Evolutionary conservation across 2,888 invertebrate species (phyloP).

Genomic region (Sarcophaga rosellei): DNA sequence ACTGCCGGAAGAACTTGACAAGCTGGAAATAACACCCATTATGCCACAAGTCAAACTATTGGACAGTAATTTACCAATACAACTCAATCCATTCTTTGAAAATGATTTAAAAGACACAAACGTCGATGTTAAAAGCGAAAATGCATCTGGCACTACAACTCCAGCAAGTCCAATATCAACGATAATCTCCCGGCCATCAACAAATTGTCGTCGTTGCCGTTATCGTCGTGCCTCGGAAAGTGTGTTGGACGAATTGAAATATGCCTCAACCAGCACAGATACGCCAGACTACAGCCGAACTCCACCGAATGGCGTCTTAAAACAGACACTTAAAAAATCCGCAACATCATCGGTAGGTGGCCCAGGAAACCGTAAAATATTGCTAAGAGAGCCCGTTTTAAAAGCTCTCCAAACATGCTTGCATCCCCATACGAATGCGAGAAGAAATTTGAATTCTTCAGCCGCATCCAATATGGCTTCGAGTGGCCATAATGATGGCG

Average conservation of each 20-base stretch:
- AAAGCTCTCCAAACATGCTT: slow-evolving; percentile 60
- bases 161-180: not conserved
- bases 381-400: slow-evolving; percentile 75
- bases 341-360: slow-evolving; percentile 18
- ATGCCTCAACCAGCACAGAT: slow-evolving; percentile 39
- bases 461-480: not conserved
- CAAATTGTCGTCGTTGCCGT: slow-evolving; percentile 72
- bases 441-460: slow-evolving; percentile 35
- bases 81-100: slow-evolving; percentile 76
- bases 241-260: slow-evolving; percentile 74
- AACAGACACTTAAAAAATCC: slow-evolving; percentile 71
- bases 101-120: slow-evolving; percentile 22
- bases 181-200: too few species aligned
- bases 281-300: slow-evolving; percentile 31
- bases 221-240: slow-evolving; percentile 75
- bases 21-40: slow-evolving; percentile 83
- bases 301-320: slow-evolving; percentile 69
- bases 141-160: not conserved
- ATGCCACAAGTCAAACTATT: slow-evolving; percentile 76
- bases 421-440: slow-evolving; percentile 42
- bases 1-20: slow-evolving; percentile 83
- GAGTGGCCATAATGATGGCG: slow-evolving; percentile 7
- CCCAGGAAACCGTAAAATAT: slow-evolving; percentile 62
- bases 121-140: not conserved
- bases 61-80: slow-evolving; percentile 70